A percentile compares a stretch with the other conserved stretches of the same genome.
Conservation (phyloP, 2,888 invertebrate genomes). For the Drosophila buzzatii region DNA sequence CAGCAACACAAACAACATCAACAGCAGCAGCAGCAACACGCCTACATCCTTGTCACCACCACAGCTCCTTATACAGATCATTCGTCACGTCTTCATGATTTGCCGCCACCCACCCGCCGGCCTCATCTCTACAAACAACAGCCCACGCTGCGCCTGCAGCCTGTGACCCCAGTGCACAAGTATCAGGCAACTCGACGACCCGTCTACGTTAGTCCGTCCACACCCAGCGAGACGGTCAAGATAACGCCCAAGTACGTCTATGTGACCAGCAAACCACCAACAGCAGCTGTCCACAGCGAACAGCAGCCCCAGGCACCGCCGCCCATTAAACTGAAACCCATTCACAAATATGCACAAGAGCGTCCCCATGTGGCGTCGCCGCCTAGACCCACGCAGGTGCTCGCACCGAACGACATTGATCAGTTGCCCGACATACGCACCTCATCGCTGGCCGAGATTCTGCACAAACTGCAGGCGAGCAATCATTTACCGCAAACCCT, state of each 20-base stretch:
- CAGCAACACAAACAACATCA: neutral
- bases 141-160: conserved; percentile 79
- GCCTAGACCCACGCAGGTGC: conserved; percentile 27
- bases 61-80: conserved; percentile 67
- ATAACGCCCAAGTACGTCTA: conserved; percentile 71
- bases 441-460: conserved; percentile 87
- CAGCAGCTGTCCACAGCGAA: conserved; percentile 25
- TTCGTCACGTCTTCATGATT: conserved; percentile 38
- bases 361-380: conserved; percentile 37
- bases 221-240: conserved; percentile 58
- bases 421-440: conserved; percentile 83
- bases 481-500: conserved; percentile 92
- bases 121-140: conserved; percentile 73
- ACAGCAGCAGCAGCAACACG: conserved; percentile 60
- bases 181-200: conserved; percentile 62
- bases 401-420: conserved; percentile 62
- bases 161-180: conserved; percentile 64
- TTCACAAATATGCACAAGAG: conserved; percentile 68
- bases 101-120: conserved; percentile 70
- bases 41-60: conserved; percentile 79
- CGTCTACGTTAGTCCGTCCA: conserved; percentile 50
- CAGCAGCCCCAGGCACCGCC: conserved; percentile 29
- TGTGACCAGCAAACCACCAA: conserved; percentile 51
- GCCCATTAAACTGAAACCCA: conserved; percentile 75
- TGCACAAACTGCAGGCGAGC: conserved; percentile 90